Conservation (phyloP, 2,888 invertebrate genomes). For the Cephus pulcher region DNA sequence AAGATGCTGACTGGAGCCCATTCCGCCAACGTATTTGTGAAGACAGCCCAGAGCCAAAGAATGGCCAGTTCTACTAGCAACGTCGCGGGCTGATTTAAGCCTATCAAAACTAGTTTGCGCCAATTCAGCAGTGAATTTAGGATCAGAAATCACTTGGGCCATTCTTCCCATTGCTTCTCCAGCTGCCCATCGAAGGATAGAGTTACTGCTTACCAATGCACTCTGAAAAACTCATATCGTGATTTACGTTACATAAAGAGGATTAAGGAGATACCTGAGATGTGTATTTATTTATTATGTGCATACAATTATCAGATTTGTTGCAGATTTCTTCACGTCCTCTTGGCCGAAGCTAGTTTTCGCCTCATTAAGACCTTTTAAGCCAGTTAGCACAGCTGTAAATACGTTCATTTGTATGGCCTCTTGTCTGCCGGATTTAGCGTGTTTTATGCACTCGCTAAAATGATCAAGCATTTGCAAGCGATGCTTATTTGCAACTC, state of each 20-base stretch:
- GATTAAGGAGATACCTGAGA: neutral
- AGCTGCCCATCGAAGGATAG: conserved; percentile 90
- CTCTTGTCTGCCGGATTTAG: conserved; percentile 92
- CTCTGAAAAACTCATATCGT: conserved; percentile 65
- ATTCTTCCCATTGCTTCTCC: conserved; percentile 95
- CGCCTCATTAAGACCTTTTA: conserved; percentile 88
- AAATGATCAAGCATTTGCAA: conserved; percentile 98
- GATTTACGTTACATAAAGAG: conserved; percentile 12
- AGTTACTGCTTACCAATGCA: conserved; percentile 80
- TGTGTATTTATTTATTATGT: neutral
- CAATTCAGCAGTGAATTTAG: conserved; percentile 88
- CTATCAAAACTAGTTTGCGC: conserved; percentile 92
- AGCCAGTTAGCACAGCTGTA: conserved; percentile 89
- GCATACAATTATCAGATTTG: conserved; percentile 81
- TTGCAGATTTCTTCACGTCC: conserved; percentile 87
- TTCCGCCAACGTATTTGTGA: conserved; percentile 94
- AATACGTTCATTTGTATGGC: conserved; percentile 97
- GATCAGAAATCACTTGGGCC: conserved; percentile 89
- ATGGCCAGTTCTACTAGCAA: conserved; percentile 86
- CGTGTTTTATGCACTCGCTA: conserved; percentile 92
- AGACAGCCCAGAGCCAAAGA: conserved; percentile 95
- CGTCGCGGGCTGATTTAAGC: conserved; percentile 87
- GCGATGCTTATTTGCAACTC: conserved; percentile 95
- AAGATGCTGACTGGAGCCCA: conserved; percentile 95
- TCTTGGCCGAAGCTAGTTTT: conserved; percentile 90